Evolutionary conservation across 2,113 vertebrate genomes (phyloP).

Genomic region (Sceloporus tristichus): DNA sequence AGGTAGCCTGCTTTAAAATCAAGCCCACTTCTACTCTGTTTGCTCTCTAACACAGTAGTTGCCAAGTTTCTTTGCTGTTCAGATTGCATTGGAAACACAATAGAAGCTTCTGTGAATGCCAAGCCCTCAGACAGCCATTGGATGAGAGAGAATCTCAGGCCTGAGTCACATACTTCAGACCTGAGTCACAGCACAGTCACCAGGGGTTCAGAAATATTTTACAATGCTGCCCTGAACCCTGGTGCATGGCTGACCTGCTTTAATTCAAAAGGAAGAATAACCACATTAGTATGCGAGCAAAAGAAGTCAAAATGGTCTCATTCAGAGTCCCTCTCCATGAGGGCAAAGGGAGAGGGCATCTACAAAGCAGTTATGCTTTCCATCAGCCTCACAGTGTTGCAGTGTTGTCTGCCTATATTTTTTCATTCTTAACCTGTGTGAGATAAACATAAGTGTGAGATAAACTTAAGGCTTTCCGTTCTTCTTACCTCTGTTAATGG

Average conservation of each 20-base stretch:
- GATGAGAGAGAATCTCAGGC: background rate
- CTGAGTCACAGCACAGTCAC: background rate
- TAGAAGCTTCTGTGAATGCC: accelerated
- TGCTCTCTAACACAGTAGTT: background rate
- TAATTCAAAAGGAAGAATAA: constrained; percentile 59
- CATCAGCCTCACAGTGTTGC: constrained; percentile 61
- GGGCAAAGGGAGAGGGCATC: constrained; percentile 44
- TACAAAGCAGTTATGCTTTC: constrained; percentile 57
- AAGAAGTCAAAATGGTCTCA: constrained; percentile 77
- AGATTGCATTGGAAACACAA: background rate
- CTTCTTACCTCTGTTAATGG: constrained; percentile 52
- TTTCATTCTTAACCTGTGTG: constrained; percentile 71
- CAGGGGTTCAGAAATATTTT: constrained; percentile 47
- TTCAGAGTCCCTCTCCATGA: constrained; percentile 68
- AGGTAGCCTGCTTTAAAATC: background rate
- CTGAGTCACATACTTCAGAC: background rate
- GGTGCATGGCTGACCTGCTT: constrained; percentile 69
- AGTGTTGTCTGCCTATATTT: constrained; percentile 70
- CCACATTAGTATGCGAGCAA: constrained; percentile 60
- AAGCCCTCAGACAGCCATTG: accelerated
- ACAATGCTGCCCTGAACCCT: constrained; percentile 53
- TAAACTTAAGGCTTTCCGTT: constrained; percentile 41
- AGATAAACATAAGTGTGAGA: constrained; percentile 59
- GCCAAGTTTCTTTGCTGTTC: accelerated
- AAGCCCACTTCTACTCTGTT: accelerated